Conservation (phyloP, 2,113 vertebrate species). For the Strix uralensis region DNA sequence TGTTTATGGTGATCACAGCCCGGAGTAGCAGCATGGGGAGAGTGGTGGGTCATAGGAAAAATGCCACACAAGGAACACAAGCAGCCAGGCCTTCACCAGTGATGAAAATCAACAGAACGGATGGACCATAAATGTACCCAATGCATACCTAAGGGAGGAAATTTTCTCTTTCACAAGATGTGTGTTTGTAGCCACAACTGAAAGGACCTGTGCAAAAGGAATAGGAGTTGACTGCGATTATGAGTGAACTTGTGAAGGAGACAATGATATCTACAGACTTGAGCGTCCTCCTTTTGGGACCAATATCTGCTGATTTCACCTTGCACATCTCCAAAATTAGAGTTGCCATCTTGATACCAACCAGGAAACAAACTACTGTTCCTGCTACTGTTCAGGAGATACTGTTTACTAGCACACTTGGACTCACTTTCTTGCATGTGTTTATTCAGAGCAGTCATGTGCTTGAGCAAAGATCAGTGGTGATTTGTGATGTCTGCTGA, state of each 20-base stretch:
- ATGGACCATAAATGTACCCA: neutral
- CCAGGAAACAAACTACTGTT: neutral
- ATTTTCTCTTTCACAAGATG: neutral
- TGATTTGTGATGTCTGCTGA: neutral
- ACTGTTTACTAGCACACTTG: neutral
- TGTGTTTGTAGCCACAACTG: neutral
- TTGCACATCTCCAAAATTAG: neutral
- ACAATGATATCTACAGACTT: neutral
- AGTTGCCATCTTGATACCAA: neutral
- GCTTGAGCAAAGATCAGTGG: conserved; percentile 25
- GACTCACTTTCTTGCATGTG: neutral
- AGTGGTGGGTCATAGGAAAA: neutral
- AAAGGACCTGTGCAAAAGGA: neutral
- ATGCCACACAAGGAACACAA: neutral
- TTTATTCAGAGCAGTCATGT: neutral
- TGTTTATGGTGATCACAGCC: neutral
- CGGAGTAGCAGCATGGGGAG: neutral
- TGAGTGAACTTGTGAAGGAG: neutral
- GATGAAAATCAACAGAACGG: neutral
- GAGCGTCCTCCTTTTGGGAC: neutral
- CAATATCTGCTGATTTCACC: neutral
- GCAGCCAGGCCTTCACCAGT: neutral
- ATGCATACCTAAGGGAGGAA: neutral
- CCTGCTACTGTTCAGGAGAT: neutral
- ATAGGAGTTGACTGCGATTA: neutral